Evolutionary conservation across 2,888 invertebrate genomes (phyloP).

Genomic region (Abrostola tripartita): DNA sequence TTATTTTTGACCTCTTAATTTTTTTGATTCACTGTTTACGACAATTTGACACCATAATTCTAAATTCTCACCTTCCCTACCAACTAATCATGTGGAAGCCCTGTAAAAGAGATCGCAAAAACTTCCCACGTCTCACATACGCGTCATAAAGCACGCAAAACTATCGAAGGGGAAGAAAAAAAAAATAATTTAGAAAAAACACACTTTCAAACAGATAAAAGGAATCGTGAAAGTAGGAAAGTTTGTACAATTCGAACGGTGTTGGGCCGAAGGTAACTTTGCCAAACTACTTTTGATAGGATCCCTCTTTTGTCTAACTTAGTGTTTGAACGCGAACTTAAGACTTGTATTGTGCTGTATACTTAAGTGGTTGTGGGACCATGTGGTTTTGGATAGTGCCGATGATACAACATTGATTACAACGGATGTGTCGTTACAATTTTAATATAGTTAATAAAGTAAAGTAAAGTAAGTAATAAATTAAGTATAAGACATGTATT

Average conservation of each 20-base stretch:
- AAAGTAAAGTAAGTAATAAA: too few species aligned
- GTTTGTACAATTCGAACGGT: slow-evolving; percentile 81
- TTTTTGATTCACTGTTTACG: not conserved
- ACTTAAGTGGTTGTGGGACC: slow-evolving; percentile 31
- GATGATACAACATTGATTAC: slow-evolving; percentile 35
- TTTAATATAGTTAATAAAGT: too few species aligned
- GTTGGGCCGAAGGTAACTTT: slow-evolving; percentile 77
- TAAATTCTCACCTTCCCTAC: not conserved
- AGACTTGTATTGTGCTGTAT: slow-evolving; percentile 70
- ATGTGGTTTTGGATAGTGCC: slow-evolving; percentile 65
- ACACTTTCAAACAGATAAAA: slow-evolving; percentile 83
- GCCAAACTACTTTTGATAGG: slow-evolving; percentile 81
- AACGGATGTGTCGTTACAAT: not conserved
- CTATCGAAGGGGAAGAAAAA: slow-evolving; percentile 65
- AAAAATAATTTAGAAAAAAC: slow-evolving; percentile 83
- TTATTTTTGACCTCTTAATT: not conserved
- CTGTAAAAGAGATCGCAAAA: slow-evolving; percentile 20
- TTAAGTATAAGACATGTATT: too few species aligned
- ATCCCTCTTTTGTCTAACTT: slow-evolving; percentile 84
- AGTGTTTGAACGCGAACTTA: slow-evolving; percentile 78
- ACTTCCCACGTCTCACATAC: slow-evolving; percentile 67
- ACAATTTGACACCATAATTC: not conserved
- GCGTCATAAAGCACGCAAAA: slow-evolving; percentile 73
- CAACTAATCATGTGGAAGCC: slow-evolving; percentile 19
- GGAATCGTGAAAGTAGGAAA: slow-evolving; percentile 84